A percentile compares a stretch with the other conserved stretches of the same genome.
These are phyloP conservation scores for Phyllotreta cruciferae DNA, from an alignment of 2,888 invertebrate genomes.

Conservation along the genomic window DNA sequence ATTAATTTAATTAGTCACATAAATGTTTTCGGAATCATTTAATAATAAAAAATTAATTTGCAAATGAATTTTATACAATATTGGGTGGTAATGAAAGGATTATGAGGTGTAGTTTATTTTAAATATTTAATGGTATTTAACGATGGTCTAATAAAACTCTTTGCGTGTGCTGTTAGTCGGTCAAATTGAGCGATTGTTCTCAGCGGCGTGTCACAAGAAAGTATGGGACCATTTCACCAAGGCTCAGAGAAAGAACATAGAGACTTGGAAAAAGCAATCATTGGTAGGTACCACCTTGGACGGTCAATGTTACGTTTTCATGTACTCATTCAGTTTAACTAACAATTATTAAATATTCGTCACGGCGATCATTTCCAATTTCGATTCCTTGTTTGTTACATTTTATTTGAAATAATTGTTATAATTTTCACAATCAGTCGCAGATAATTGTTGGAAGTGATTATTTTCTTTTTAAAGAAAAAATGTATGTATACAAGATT, in stretches of 20 bases:
- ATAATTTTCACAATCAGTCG: too few relatives aligned
- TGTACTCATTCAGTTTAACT: slow-evolving; percentile 1
- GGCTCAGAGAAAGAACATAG: slow-evolving; percentile 98
- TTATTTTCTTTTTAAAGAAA: too few relatives aligned
- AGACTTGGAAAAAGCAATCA: slow-evolving; percentile 96
- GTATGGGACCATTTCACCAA: slow-evolving; percentile 99
- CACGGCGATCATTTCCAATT: not conserved
- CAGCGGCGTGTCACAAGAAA: slow-evolving; percentile 95
- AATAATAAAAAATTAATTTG: slow-evolving; percentile 9
- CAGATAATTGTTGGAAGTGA: too few relatives aligned
- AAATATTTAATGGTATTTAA: slow-evolving; percentile 23
- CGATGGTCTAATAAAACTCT: slow-evolving; percentile 52
- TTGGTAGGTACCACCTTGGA: slow-evolving; percentile 73
- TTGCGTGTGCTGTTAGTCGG: slow-evolving; percentile 79
- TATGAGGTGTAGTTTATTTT: slow-evolving; percentile 15
- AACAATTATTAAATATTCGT: slow-evolving; percentile 7
- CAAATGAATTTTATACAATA: slow-evolving; percentile 3
- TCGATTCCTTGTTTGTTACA: too few relatives aligned
- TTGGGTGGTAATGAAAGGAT: slow-evolving; percentile 8
- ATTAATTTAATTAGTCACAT: not conserved
- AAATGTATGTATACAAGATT: too few relatives aligned
- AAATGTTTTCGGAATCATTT: not conserved
- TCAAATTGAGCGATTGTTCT: slow-evolving; percentile 98
- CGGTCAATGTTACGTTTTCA: slow-evolving; percentile 40
- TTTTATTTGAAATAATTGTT: too few relatives aligned